Conservation (phyloP, 2,113 vertebrate species). For the Sturnus vulgaris region DNA sequence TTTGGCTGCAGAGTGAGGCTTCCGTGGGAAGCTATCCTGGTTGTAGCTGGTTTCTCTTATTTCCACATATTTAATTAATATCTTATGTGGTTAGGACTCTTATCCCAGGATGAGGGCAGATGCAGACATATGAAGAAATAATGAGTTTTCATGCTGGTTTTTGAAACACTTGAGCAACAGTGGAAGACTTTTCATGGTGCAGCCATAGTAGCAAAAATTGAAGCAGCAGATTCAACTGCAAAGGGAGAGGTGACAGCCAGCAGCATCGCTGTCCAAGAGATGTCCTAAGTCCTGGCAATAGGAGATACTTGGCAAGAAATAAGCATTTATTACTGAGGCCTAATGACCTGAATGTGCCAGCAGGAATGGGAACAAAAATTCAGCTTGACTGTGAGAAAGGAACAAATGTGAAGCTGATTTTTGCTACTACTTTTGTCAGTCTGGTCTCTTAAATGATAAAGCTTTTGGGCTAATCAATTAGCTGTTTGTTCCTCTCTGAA, state of each 20-base stretch:
- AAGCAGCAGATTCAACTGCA: not conserved
- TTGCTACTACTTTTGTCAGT: not conserved
- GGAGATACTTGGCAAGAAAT: not conserved
- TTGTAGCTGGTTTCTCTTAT: not conserved
- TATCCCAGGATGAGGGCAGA: not conserved
- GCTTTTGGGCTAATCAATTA: not conserved
- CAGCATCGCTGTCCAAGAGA: not conserved
- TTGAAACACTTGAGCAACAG: not conserved
- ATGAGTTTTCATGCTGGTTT: not conserved
- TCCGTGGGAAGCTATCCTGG: not conserved
- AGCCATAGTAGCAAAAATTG: not conserved
- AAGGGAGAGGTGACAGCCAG: not conserved
- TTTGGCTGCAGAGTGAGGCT: not conserved
- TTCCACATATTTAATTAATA: not conserved
- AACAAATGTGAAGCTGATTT: not conserved
- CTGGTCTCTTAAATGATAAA: not conserved
- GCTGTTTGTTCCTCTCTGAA: not conserved
- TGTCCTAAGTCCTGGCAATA: not conserved
- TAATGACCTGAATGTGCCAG: not conserved
- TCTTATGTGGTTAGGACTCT: not conserved
- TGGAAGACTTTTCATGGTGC: not conserved
- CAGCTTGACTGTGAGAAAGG: not conserved
- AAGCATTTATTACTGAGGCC: rapidly evolving
- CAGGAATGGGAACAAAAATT: not conserved
- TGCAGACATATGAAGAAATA: not conserved